Conservation (phyloP, 2,113 vertebrate genomes). For the Columbina picui region DNA sequence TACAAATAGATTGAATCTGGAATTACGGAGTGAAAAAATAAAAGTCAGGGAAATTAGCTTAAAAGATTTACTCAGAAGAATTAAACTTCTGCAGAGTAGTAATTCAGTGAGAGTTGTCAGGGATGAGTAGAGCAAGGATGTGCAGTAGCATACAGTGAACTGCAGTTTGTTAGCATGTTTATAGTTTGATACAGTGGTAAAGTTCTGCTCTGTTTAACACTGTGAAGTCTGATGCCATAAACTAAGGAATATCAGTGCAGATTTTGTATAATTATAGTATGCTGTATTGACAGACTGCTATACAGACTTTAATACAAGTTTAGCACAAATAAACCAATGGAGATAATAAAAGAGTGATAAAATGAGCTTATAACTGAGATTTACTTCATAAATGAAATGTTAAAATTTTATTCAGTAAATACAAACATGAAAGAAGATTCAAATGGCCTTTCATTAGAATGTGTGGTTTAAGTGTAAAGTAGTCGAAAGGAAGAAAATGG, state of each 20-base stretch:
- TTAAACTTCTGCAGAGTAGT: not conserved
- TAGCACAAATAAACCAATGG: not conserved
- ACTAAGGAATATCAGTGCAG: not conserved
- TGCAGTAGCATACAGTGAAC: not conserved
- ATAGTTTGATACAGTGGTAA: not conserved
- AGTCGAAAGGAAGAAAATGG: not conserved
- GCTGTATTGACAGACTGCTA: not conserved
- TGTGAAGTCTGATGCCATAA: not conserved
- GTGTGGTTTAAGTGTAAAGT: not conserved
- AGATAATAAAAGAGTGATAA: not conserved
- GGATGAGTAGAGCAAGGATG: not conserved
- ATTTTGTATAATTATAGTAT: not conserved
- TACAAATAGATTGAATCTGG: not conserved
- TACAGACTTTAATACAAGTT: not conserved
- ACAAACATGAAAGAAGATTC: fast-evolving
- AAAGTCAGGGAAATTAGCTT: not conserved
- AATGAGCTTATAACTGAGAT: not conserved
- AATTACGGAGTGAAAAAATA: not conserved
- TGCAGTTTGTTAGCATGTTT: not conserved
- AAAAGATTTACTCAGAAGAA: not conserved
- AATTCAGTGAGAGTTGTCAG: not conserved
- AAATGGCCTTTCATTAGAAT: not conserved
- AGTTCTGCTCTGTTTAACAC: not conserved
- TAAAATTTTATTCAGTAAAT: not conserved
- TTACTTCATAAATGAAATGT: not conserved